A percentile compares a stretch with the other conserved stretches of the same genome.
phyloP scores from a whole-genome alignment of 2,797 vertebrate genomes.

The Urophycis tenuis region DNA sequence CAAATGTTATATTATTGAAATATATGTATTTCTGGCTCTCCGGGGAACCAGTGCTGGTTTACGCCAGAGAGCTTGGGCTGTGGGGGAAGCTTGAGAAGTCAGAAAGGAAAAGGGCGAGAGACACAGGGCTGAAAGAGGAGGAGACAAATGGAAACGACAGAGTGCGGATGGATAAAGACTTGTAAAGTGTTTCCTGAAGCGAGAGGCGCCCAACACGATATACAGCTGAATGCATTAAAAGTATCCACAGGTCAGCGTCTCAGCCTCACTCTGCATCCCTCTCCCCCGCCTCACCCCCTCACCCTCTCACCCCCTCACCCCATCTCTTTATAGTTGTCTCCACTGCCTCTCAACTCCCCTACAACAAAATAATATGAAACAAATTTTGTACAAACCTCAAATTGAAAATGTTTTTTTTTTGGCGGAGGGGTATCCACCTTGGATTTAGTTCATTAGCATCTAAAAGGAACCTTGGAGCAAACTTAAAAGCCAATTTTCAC shows the following conservation, averaged over 20 bases:
- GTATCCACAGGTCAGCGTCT: constrained; percentile 23
- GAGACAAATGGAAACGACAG: constrained; percentile 9
- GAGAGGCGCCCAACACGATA: constrained; percentile 31
- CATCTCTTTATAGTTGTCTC: background rate
- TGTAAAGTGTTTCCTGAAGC: constrained; percentile 19
- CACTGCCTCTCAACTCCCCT: constrained; percentile 41
- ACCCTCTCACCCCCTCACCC: constrained; percentile 4
- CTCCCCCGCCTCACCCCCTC: too few relatives aligned
- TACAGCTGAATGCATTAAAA: constrained; percentile 51
- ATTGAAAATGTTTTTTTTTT: constrained; percentile 63
- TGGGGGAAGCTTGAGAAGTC: background rate
- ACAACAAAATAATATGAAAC: constrained; percentile 67
- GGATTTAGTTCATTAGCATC: constrained; percentile 69
- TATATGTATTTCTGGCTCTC: constrained; percentile 27
- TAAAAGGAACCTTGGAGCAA: constrained; percentile 62
- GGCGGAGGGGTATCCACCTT: constrained; percentile 40
- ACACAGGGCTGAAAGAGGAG: background rate
- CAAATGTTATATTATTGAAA: constrained; percentile 32
- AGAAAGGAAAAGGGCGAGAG: background rate
- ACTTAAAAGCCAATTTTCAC: constrained; percentile 65
- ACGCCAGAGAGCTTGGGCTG: constrained; percentile 21
- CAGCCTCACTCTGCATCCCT: background rate
- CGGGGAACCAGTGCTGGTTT: constrained; percentile 13
- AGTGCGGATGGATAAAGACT: constrained; percentile 8
- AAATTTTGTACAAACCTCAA: constrained; percentile 65